Evolutionary conservation across 2,113 vertebrate species (phyloP), one percentile per base, ranked within the genome.

Genomic region (Struthidea cinerea): DNA sequence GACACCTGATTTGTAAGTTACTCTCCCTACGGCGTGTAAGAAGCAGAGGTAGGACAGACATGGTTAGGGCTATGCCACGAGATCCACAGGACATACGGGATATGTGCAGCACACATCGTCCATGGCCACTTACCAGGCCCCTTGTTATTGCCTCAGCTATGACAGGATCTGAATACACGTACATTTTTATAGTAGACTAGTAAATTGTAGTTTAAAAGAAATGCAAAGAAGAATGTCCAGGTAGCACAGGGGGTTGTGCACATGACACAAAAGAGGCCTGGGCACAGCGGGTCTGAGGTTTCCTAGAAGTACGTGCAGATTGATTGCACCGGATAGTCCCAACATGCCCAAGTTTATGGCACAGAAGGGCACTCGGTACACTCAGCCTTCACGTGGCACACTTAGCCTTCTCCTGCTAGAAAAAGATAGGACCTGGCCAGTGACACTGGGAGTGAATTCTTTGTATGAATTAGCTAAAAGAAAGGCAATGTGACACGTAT

Each of bases 271-370:
- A 57, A 28, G 59, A 67, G 42, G 39, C 20, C 55, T 49, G 68
- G 28, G 42, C 3, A 3, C 57, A 41, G 61, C 1, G 9, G 21
- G 15, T 57, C 37, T 19, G 49, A 16, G 69, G 24, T 8, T 93
- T 80, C 82, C 78, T 69, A 30, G 67, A 85, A 50, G 50, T 10
- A n/a, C 0, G 0, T 1, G 9, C 30, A 30, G 52, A 76, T 73
- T 0, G 1, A 79, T 6, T 16, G 65, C 32, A 17, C 67, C 7
- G 2, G 15, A 11, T 3, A 60, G 44, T 26, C 0, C 0, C 68
- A 74, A 27, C 15, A 19, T 16, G 10, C 10, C 42, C 56, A 27
- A 21, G 21, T 32, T 81, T 18, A 53, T 9, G 55, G 35, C 55
- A 67, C 22, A 23, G 55, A 84, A 47, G 20, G 23, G 19, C 42